Percentiles rank a stretch among this genome's conserved stretches.
Conservation (phyloP, 2,113 vertebrate species). For the Apodemus sylvaticus region DNA sequence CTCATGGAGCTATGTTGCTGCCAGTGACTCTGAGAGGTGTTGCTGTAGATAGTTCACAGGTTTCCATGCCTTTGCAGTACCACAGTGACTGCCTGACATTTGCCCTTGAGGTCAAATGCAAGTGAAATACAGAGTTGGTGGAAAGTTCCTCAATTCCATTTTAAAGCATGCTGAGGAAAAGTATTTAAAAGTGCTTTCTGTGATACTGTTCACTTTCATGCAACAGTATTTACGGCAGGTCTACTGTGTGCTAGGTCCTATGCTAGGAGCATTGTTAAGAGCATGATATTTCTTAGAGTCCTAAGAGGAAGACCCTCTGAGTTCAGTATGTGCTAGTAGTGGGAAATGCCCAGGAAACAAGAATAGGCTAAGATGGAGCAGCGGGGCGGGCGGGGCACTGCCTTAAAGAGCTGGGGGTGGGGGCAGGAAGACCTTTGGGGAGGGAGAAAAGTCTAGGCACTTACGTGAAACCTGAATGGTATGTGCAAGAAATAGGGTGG, state of each 20-base stretch:
- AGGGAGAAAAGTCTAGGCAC: background rate
- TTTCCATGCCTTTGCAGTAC: background rate
- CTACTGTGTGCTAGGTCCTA: background rate
- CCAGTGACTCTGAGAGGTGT: background rate
- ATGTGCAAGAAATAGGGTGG: background rate
- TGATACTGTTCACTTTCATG: background rate
- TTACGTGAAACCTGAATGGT: background rate
- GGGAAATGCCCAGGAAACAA: background rate
- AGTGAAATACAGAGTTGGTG: background rate
- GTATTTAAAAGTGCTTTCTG: background rate
- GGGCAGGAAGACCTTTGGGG: background rate
- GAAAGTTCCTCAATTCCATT: background rate
- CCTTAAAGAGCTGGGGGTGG: background rate
- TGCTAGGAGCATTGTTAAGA: background rate
- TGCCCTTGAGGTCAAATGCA: background rate
- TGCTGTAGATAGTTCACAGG: background rate
- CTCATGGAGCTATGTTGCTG: background rate
- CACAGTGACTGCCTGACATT: background rate
- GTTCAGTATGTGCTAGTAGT: background rate
- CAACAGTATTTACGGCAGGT: background rate
- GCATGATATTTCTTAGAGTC: background rate
- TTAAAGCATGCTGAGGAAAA: background rate
- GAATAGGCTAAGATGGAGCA: accelerated
- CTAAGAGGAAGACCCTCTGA: background rate
- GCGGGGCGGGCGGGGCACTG: no score